Evolutionary conservation across 2,797 vertebrate species (phyloP).

Genomic region (Acipenser oxyrinchus): DNA sequence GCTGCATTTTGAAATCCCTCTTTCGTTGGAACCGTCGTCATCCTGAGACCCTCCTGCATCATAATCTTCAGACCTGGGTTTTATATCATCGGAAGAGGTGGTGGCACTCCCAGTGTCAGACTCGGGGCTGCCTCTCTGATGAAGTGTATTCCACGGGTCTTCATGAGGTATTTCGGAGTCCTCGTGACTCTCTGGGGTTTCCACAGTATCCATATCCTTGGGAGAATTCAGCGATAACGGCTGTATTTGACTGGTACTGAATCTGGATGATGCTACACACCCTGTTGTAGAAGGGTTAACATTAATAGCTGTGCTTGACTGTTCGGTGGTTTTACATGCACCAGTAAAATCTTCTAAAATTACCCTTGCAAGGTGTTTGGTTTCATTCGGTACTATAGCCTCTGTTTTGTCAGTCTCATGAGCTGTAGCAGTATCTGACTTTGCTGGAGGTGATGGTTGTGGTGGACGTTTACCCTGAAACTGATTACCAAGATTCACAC

Average conservation of each 20-base stretch:
- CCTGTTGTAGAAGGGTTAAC: neutral
- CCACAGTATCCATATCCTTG: slow-evolving; percentile 54
- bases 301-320: no score
- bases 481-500: no score
- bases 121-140: slow-evolving; percentile 80
- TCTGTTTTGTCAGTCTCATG: no score
- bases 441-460: no score
- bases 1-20: slow-evolving; percentile 85
- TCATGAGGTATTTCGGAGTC: slow-evolving; percentile 60
- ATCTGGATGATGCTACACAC: slow-evolving; percentile 15
- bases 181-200: slow-evolving; percentile 64
- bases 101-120: slow-evolving; percentile 88
- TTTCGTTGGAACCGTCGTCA: slow-evolving; percentile 86
- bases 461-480: no score
- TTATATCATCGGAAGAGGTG: slow-evolving; percentile 96
- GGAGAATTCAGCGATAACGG: slow-evolving; percentile 35
- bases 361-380: no score
- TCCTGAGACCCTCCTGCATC: slow-evolving; percentile 96
- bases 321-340: no score
- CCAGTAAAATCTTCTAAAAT: no score
- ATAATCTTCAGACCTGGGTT: slow-evolving; percentile 95
- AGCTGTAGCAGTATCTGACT: no score
- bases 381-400: no score
- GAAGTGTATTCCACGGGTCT: slow-evolving; percentile 70
- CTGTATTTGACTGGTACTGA: slow-evolving; percentile 18